These are phyloP conservation scores for Gonocerus acuteangulatus DNA, from an alignment of 2,888 invertebrate genomes.

Conservation along the genomic window DNA sequence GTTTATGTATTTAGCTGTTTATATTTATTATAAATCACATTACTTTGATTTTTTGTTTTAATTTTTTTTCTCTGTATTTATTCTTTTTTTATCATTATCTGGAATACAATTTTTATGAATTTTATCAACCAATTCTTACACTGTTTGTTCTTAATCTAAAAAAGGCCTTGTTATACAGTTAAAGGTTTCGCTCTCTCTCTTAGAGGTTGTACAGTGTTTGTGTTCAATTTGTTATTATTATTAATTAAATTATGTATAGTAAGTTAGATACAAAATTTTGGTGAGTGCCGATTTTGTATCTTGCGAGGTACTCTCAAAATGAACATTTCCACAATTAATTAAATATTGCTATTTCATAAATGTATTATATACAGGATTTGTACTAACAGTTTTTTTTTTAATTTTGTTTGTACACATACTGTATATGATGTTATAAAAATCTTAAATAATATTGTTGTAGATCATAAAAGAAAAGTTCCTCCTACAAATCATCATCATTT, in stretches of 20 bases:
- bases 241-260: background rate
- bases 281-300: slow-evolving; percentile 9
- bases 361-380: too few relatives aligned
- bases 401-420: too few relatives aligned
- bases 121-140: background rate
- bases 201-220: slow-evolving; percentile 23
- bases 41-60: background rate
- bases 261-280: slow-evolving; percentile 4
- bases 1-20: background rate
- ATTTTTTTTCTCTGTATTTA: background rate
- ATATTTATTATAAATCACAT: background rate
- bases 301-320: slow-evolving; percentile 9
- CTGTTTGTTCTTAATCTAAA: slow-evolving; percentile 1
- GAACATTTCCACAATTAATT: too few relatives aligned
- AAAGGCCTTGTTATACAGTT: slow-evolving; percentile 20
- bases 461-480: too few relatives aligned
- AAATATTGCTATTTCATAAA: too few relatives aligned
- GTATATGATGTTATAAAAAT: too few relatives aligned
- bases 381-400: too few relatives aligned
- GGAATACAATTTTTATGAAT: background rate
- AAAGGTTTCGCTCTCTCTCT: slow-evolving; percentile 9
- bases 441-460: too few relatives aligned
- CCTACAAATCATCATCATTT: too few relatives aligned
- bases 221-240: slow-evolving; percentile 23
- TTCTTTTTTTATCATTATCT: background rate